Percentiles rank a stretch among this genome's conserved stretches.
phyloP scores from a whole-genome alignment of 2,797 vertebrate species.

The Chloroceryle inda region DNA sequence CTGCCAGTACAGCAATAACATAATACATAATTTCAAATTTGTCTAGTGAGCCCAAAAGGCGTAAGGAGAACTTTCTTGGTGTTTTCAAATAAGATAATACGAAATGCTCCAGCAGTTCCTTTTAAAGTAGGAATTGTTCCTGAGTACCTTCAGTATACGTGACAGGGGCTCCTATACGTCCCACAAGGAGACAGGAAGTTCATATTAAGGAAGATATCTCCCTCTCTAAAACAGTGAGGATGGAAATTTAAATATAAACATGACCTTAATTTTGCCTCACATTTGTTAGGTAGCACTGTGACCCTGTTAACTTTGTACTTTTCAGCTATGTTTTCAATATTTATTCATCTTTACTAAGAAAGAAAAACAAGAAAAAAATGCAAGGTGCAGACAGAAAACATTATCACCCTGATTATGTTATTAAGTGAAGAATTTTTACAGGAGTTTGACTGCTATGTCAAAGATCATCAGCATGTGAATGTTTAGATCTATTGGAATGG shows the following conservation, averaged over 20 bases:
- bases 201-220: not conserved
- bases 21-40: not conserved
- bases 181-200: not conserved
- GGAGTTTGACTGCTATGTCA: not conserved
- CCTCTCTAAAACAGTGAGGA: not conserved
- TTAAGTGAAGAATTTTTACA: not conserved
- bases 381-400: fast-evolving
- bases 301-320: not conserved
- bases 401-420: not conserved
- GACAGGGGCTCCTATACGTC: not conserved
- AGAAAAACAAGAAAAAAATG: not conserved
- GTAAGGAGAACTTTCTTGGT: not conserved
- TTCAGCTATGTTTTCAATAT: not conserved
- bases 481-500: not conserved
- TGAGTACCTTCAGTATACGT: not conserved
- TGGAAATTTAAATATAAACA: not conserved
- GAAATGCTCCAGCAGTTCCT: not conserved
- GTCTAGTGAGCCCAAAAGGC: not conserved
- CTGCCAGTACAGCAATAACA: not conserved
- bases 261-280: not conserved
- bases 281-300: not conserved
- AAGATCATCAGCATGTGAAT: not conserved
- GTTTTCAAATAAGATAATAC: not conserved
- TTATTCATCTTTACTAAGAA: not conserved
- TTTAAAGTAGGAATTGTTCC: not conserved